Base-by-base conservation (phyloP, 2,113 vertebrate genomes). In the Corythaeola cristata region DNA sequence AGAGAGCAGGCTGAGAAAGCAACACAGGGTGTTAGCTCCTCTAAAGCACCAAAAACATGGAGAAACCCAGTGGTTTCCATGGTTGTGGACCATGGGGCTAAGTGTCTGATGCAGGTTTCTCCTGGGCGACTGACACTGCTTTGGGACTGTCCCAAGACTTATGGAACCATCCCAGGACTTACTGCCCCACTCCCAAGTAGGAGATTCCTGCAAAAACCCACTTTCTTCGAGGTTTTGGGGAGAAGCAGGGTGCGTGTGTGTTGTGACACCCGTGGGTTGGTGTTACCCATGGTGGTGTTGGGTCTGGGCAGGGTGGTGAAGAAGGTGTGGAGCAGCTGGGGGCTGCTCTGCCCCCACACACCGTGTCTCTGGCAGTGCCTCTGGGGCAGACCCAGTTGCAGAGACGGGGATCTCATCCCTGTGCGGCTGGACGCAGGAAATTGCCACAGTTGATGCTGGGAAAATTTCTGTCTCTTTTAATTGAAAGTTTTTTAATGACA, bases 151-250 rank as follows among this genome's bases (percentile, higher is more conserved):
- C 49, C 45, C 53, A 6, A 45, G 52, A 12, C 22, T 71, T 44
- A 14, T 3, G 50, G 60, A 18, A 15, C 21, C 3, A 8, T 71
- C 52, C 35, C n/a, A 15, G 39, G n/a, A 69, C 39, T 58, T 52
- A 30, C 1, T 53, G 33, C 15, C 17, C 63, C 2, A 1, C 17
- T 67, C 47, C 24, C 0, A 0, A 50, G 22, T 7, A 5, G 16
- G 6, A 6, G 0, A 0, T 10, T 18, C 75, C 44, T 79, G 58
- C 20, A 80, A 55, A 60, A 68, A n/a, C 17, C 30, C 33, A 2
- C 18, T 56, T 80, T 66, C 13, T 58, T 16, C 1, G 17, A 23
- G 21, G 7, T 49, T 88, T 47, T 58, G 30, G 33, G 67, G 28
- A 72, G 67, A 66, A 75, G 37, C 12, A 9, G 53, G 5, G 33